A percentile compares a stretch with the other conserved stretches of the same genome.
Conservation (phyloP, 2,888 invertebrate species). For the Nomada hirtipes region DNA sequence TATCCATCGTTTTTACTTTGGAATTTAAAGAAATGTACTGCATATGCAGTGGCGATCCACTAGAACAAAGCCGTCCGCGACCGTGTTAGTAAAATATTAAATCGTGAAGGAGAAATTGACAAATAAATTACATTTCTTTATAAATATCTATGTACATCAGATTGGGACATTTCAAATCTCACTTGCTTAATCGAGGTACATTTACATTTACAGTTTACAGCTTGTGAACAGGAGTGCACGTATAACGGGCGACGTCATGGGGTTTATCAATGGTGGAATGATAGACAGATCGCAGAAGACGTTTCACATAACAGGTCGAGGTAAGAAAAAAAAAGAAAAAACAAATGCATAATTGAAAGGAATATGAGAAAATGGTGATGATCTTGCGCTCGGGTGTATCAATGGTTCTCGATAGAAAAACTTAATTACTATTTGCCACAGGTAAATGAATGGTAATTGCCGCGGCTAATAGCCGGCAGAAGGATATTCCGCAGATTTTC, state of each 20-base stretch:
- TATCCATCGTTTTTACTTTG: too few relatives aligned
- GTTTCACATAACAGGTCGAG: not conserved
- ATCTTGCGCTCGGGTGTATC: conserved; percentile 12
- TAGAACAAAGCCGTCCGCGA: too few relatives aligned
- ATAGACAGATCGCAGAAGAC: conserved; percentile 3
- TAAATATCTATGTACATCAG: too few relatives aligned
- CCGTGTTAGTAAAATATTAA: too few relatives aligned
- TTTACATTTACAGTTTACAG: too few relatives aligned
- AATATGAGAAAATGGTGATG: conserved; percentile 15
- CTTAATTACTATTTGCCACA: conserved; percentile 39
- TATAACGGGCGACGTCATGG: not conserved
- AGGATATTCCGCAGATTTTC: conserved; percentile 7
- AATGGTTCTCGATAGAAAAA: conserved; percentile 23
- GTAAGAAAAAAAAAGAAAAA: not conserved
- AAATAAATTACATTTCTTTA: too few relatives aligned
- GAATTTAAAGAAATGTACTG: too few relatives aligned
- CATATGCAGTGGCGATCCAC: too few relatives aligned
- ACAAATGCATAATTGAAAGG: not conserved
- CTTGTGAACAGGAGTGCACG: not conserved
- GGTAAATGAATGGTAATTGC: conserved; percentile 37
- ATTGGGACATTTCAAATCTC: too few relatives aligned
- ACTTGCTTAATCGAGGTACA: too few relatives aligned
- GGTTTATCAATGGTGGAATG: conserved; percentile 18
- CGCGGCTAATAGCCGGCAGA: conserved; percentile 24
- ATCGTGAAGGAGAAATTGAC: too few relatives aligned